phyloP scores from a whole-genome alignment of 1,140 invertebrate species.

The Heliconius eleuchia region DNA sequence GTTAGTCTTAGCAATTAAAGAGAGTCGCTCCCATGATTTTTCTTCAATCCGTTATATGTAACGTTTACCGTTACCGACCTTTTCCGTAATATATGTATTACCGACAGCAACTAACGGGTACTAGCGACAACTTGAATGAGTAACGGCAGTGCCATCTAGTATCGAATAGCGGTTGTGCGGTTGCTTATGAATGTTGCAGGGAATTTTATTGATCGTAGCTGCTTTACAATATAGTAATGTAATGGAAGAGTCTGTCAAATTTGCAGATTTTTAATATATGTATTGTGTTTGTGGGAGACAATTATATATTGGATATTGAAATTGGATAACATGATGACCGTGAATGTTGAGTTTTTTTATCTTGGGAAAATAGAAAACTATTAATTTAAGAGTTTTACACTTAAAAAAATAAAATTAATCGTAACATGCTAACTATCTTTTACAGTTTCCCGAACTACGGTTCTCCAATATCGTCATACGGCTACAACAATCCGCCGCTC shows the following conservation, averaged over 20 bases:
- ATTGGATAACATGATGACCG: too few species aligned
- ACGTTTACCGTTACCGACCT: constrained; percentile 56
- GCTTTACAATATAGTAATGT: not conserved
- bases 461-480: constrained; percentile 70
- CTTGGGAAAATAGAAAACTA: too few species aligned
- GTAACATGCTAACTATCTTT: not conserved
- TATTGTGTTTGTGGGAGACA: not conserved
- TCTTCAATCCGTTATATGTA: constrained; percentile 45
- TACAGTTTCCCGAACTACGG: constrained; percentile 80
- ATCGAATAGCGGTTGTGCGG: constrained; percentile 62
- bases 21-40: constrained; percentile 34
- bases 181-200: constrained; percentile 41
- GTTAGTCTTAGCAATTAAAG: constrained; percentile 16
- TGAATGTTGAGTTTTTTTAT: too few species aligned
- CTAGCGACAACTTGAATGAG: constrained; percentile 57
- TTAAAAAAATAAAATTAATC: too few species aligned
- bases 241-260: not conserved
- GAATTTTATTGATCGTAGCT: constrained; percentile 12
- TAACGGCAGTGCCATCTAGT: constrained; percentile 73
- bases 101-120: constrained; percentile 56
- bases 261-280: not conserved
- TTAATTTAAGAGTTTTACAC: too few species aligned
- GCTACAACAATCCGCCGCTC: constrained; percentile 64
- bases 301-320: too few species aligned
- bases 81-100: constrained; percentile 65